A percentile compares a stretch with the other conserved stretches of the same genome.
Conservation (phyloP, 2,113 vertebrate genomes). For the Camarhynchus parvulus region DNA sequence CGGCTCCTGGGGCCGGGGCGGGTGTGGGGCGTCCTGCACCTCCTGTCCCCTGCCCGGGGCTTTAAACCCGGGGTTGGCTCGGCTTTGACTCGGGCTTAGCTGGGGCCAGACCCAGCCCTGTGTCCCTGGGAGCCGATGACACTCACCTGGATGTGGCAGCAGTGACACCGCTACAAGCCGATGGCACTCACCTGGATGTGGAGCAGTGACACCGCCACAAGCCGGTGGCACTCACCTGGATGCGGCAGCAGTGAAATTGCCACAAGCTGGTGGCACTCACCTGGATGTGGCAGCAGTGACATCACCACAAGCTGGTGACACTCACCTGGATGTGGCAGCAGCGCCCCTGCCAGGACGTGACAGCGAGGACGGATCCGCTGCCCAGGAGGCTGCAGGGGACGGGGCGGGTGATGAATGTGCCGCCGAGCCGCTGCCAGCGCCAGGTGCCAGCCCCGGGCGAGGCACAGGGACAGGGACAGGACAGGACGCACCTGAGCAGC, state of each 20-base stretch:
- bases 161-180: too few species aligned
- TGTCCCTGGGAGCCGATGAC: background rate
- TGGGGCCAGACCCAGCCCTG: background rate
- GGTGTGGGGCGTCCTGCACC: background rate
- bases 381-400: slow-evolving; percentile 50
- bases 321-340: slow-evolving; percentile 2
- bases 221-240: background rate
- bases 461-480: background rate
- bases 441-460: background rate
- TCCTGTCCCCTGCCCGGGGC: background rate
- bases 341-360: background rate
- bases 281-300: background rate
- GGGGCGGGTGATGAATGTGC: fast-evolving
- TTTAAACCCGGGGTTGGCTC: background rate
- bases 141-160: background rate
- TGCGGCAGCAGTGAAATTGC: background rate
- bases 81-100: background rate
- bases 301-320: too few species aligned
- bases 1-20: background rate
- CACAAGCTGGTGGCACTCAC: too few species aligned
- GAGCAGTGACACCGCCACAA: background rate
- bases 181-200: too few species aligned
- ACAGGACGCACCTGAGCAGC: slow-evolving; percentile 25
- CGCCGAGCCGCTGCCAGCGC: background rate
- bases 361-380: slow-evolving; percentile 3